phyloP scores from a whole-genome alignment of 2,113 vertebrate genomes.

The Zosterops japonicus region DNA sequence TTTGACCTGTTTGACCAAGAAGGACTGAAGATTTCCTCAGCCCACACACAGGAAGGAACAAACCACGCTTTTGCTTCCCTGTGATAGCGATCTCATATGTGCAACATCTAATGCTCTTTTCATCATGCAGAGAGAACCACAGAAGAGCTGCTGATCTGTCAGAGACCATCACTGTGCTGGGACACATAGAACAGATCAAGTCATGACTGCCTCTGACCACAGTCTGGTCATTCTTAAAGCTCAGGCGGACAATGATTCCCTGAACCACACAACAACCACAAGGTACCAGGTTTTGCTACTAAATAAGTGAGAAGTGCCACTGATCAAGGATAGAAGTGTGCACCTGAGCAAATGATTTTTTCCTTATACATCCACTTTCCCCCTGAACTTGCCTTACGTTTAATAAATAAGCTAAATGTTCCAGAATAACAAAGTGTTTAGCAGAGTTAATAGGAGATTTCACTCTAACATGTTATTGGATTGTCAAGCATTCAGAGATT shows the following conservation, averaged over 20 bases:
- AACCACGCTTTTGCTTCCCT: not conserved
- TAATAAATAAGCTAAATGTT: not conserved
- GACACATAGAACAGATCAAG: not conserved
- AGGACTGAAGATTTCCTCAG: not conserved
- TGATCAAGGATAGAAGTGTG: not conserved
- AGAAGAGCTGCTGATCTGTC: not conserved
- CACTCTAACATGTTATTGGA: not conserved
- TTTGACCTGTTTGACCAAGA: not conserved
- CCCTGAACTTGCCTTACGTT: not conserved
- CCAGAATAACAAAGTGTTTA: not conserved
- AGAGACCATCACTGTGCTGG: not conserved
- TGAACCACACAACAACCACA: not conserved
- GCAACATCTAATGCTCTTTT: not conserved
- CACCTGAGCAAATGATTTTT: not conserved
- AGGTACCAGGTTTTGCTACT: not conserved
- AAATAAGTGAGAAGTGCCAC: not conserved
- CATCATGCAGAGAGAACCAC: not conserved
- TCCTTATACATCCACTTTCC: not conserved
- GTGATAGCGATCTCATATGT: rapidly evolving
- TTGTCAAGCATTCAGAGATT: not conserved
- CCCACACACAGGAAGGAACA: constrained; percentile 34
- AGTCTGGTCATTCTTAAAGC: not conserved
- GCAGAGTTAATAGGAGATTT: not conserved
- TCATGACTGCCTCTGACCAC: not conserved
- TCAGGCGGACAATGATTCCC: not conserved